Base-by-base conservation (phyloP, 2,888 invertebrate species). In the Nematopogon swammerdamellus region DNA sequence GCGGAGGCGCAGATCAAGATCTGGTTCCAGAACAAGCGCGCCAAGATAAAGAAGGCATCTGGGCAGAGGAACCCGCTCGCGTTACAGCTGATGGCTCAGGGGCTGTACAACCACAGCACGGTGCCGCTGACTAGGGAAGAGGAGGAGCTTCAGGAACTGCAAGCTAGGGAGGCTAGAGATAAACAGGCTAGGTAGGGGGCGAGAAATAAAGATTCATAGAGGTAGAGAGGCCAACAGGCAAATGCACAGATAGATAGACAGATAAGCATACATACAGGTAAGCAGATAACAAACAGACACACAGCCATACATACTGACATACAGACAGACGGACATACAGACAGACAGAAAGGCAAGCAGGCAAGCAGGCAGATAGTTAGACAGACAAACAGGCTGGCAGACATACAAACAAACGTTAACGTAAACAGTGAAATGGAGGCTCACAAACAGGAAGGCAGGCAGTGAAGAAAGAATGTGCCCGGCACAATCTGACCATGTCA, bases 1-100 rank as follows among this genome's bases (percentile, higher is more conserved):
- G 96, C 97, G 60, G 97, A 98, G 70, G 95, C 95, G 0, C 97
- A 97, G 77, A 97, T 95, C 67, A 96, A 96, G 82, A 95, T 96
- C 69, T 96, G 95, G 95, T 95, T 95, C 80, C 94, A 97, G 81
- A 96, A 97, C 79, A 96, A 97, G 69, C 83, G 97, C 16, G 97
- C 97, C 55, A 97, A 97, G 79, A 90, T 96, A 69, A 97, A 97
- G 82, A 97, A 97, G 67, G 85, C 92, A 0, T 86, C 86, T 0
- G 94, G 94, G 0, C 88, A 89, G 58, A 87, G 91, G 62, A 92
- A 94, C 70, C 89, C 92, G 0, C 74, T 96, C 50, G 95, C 96
- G 0, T 65, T 94, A 50, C 94, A 95, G 63, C 82, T 96, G 58
- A 95, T 95, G 92, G 95, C 95, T 0, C 95, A 96, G 66, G 96